phyloP scores from a whole-genome alignment of 2,113 vertebrate species.

The Sigmodon hispidus region DNA sequence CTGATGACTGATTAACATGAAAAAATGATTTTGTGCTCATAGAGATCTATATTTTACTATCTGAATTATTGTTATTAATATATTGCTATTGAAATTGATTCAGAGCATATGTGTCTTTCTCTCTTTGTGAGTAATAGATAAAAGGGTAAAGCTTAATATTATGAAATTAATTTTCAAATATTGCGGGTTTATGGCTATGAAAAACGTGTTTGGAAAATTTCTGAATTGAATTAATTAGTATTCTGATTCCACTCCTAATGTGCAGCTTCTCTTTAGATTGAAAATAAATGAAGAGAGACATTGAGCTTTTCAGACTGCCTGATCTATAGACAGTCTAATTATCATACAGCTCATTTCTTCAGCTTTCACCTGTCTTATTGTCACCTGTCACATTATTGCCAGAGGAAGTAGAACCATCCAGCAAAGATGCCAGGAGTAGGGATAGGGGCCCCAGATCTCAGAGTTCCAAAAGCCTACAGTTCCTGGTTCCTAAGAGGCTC shows the following conservation, averaged over 20 bases:
- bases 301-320: conserved; percentile 41
- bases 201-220: conserved; percentile 53
- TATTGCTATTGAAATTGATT: conserved; percentile 13
- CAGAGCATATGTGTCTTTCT: background rate
- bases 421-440: background rate
- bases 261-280: conserved; percentile 35
- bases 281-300: conserved; percentile 65
- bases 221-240: conserved; percentile 59
- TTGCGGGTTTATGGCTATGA: background rate
- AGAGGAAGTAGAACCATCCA: background rate
- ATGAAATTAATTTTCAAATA: conserved; percentile 54
- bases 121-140: conserved; percentile 17
- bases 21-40: background rate
- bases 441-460: background rate
- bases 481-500: background rate
- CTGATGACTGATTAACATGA: background rate
- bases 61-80: background rate
- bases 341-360: background rate
- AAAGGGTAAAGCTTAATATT: conserved; percentile 1
- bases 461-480: rapidly evolving
- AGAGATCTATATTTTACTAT: background rate
- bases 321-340: conserved; percentile 52
- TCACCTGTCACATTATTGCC: background rate
- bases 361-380: background rate
- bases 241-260: conserved; percentile 39